These are phyloP conservation scores for Brenthis hecate DNA, from an alignment of 2,888 invertebrate species.

Conservation along the genomic window DNA sequence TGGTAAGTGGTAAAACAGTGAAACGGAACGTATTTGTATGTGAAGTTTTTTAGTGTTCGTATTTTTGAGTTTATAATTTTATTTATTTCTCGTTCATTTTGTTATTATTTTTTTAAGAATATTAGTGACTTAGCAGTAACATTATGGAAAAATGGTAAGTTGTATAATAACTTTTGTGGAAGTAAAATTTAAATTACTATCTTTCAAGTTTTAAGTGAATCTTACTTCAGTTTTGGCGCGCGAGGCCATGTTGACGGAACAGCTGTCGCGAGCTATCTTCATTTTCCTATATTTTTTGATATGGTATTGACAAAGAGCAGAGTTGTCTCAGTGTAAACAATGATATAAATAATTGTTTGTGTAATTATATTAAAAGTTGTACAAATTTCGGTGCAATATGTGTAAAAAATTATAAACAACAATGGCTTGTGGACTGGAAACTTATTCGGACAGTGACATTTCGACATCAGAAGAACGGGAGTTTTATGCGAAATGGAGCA, in stretches of 20 bases:
- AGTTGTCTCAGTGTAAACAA: constrained; percentile 53
- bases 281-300: constrained; percentile 40
- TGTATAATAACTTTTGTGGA: not conserved
- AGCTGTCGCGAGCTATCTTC: constrained; percentile 61
- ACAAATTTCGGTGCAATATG: constrained; percentile 46
- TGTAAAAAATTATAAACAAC: constrained; percentile 47
- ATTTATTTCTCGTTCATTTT: not conserved
- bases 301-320: constrained; percentile 50
- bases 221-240: constrained; percentile 73
- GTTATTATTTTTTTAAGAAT: not conserved
- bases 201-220: constrained; percentile 9
- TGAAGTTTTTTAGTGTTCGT: constrained; percentile 22
- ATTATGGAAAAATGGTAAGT: constrained; percentile 63
- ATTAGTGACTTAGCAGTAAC: constrained; percentile 6
- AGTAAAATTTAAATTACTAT: not conserved
- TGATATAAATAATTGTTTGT: constrained; percentile 36
- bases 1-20: not conserved
- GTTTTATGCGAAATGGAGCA: constrained; percentile 84
- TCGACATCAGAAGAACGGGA: constrained; percentile 66
- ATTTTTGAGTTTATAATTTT: constrained; percentile 5
- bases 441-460: constrained; percentile 64
- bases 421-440: constrained; percentile 73
- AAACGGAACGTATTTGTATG: constrained; percentile 11
- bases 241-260: constrained; percentile 77
- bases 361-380: constrained; percentile 37